Conservation (phyloP, 2,113 vertebrate genomes). For the Thermophis baileyi region DNA sequence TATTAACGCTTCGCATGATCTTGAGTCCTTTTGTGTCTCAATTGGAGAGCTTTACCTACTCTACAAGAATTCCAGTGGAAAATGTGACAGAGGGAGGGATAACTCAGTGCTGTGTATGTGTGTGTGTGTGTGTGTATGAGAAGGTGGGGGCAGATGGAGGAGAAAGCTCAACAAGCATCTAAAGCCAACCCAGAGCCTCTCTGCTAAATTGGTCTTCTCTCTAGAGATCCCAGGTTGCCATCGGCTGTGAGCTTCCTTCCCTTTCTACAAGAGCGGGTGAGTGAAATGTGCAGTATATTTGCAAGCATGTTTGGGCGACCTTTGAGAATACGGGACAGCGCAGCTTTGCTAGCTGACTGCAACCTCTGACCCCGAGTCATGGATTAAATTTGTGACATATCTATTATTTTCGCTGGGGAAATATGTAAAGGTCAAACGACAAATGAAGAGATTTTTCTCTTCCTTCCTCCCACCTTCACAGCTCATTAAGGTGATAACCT, state of each 20-base stretch:
- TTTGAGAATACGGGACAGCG: conserved; percentile 29
- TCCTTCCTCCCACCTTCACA: conserved; percentile 2
- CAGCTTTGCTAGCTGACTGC: neutral
- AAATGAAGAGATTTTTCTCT: conserved; percentile 26
- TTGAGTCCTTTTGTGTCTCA: neutral
- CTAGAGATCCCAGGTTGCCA: neutral
- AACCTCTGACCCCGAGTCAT: conserved; percentile 19
- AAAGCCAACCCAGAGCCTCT: neutral
- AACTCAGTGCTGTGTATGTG: neutral
- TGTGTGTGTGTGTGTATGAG: neutral
- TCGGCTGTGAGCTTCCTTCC: neutral
- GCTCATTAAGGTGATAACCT: conserved; percentile 21
- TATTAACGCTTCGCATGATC: neutral
- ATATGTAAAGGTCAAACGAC: conserved; percentile 41
- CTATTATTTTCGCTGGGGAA: conserved; percentile 42
- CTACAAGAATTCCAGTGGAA: neutral
- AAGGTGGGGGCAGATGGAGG: neutral
- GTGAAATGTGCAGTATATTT: neutral
- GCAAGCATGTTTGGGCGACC: conserved; percentile 8
- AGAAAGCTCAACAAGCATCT: neutral
- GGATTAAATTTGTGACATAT: conserved; percentile 44
- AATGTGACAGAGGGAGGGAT: neutral
- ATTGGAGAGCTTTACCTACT: no score
- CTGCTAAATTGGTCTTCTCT: conserved; percentile 10
- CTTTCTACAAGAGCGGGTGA: neutral